phyloP scores from a whole-genome alignment of 1,140 invertebrate genomes.

The Dendroctonus ponderosae region DNA sequence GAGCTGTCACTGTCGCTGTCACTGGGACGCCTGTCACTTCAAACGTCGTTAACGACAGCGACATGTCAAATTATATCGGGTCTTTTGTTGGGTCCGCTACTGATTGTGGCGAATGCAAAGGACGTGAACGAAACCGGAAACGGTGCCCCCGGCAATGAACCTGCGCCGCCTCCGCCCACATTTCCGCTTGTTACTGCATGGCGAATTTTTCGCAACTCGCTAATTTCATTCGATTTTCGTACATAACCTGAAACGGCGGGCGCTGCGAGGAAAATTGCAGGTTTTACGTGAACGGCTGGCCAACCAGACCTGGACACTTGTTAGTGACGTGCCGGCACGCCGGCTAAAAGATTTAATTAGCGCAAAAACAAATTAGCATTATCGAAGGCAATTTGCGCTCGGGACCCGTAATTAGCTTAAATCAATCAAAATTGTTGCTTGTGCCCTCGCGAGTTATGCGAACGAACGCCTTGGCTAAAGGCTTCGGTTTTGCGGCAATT shows the following conservation, averaged over 20 bases:
- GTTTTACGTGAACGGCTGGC: no score
- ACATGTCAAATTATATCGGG: no score
- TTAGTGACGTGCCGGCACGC: not conserved
- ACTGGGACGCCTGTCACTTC: no score
- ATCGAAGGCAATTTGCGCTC: not conserved
- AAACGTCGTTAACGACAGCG: no score
- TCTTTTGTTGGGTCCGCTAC: not conserved
- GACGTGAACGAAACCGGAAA: not conserved
- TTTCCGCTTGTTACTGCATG: not conserved
- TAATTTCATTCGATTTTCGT: no score
- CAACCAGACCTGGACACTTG: no score
- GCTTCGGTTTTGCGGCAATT: no score
- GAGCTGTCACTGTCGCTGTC: no score
- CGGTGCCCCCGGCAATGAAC: conserved; percentile 3
- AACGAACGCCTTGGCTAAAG: no score
- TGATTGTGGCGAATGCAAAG: not conserved
- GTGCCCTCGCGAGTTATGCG: no score
- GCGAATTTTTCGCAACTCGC: not conserved
- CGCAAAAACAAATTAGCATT: conserved; percentile 3
- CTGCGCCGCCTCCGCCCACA: conserved; percentile 1
- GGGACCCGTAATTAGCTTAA: not conserved
- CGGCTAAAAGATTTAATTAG: conserved; percentile 1
- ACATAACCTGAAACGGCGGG: not conserved
- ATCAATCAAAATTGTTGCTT: no score
- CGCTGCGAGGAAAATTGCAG: no score